Evolutionary conservation across 2,888 invertebrate species (phyloP).

Genomic region (Seladonia tumulorum): DNA sequence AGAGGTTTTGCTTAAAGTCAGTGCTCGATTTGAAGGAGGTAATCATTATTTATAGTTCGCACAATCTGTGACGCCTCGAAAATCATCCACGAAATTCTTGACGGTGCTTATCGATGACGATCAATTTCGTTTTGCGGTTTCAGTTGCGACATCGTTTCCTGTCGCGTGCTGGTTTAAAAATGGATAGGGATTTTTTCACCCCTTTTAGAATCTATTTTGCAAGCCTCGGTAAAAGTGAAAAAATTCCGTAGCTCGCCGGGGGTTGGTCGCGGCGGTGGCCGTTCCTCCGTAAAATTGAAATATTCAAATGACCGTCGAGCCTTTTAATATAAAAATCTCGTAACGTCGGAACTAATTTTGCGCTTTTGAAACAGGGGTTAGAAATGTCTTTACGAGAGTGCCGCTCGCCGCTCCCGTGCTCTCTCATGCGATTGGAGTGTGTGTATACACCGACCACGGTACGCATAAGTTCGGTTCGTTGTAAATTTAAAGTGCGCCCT

Average conservation of each 20-base stretch:
- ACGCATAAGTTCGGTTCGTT: not conserved
- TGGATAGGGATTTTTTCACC: not conserved
- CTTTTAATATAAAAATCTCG: conserved; percentile 11
- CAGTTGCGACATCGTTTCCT: not conserved
- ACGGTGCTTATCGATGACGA: too few relatives aligned
- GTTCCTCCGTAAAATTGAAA: not conserved
- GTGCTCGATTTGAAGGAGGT: too few relatives aligned
- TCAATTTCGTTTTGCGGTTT: not conserved
- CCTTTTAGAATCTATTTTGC: not conserved
- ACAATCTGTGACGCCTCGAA: not conserved
- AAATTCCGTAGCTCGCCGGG: not conserved
- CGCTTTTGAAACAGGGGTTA: conserved; percentile 2
- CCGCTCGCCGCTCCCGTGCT: not conserved
- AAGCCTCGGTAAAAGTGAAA: not conserved
- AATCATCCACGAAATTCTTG: not conserved
- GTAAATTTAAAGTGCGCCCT: not conserved
- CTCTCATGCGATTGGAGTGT: not conserved
- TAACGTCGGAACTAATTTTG: not conserved
- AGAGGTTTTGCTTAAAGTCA: too few relatives aligned
- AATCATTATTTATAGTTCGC: too few relatives aligned
- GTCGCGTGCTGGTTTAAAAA: not conserved
- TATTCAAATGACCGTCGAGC: not conserved
- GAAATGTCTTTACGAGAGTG: not conserved
- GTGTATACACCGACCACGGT: not conserved
- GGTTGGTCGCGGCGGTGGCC: not conserved